Conservation (phyloP, 2,888 invertebrate species). For the Chalcis sispes region DNA sequence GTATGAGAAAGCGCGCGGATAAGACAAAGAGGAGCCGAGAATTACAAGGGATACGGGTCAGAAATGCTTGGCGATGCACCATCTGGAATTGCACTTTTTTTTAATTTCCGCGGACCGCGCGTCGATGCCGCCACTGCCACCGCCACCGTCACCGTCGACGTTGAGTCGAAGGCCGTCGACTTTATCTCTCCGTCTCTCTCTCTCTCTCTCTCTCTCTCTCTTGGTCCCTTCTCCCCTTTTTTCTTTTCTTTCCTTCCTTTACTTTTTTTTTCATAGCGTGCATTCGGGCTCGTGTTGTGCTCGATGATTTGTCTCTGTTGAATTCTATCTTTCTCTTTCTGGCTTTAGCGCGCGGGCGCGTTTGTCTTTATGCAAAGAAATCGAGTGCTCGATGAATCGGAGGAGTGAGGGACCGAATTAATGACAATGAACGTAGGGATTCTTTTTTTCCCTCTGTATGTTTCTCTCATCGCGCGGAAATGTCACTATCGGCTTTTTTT, state of each 20-base stretch:
- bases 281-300: slow-evolving; percentile 37
- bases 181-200: neutral
- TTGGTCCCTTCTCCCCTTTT: neutral
- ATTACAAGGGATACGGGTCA: slow-evolving; percentile 71
- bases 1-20: slow-evolving; percentile 59
- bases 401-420: slow-evolving; percentile 45
- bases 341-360: too few species aligned
- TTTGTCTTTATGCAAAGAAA: slow-evolving; percentile 54
- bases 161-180: slow-evolving; percentile 4
- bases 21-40: slow-evolving; percentile 68
- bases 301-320: slow-evolving; percentile 42
- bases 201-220: slow-evolving; percentile 13
- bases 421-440: slow-evolving; percentile 41
- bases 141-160: neutral
- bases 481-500: neutral
- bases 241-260: neutral
- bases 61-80: slow-evolving; percentile 73
- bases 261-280: slow-evolving; percentile 9
- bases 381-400: slow-evolving; percentile 48
- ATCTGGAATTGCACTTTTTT: slow-evolving; percentile 73
- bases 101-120: slow-evolving; percentile 64
- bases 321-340: too few species aligned
- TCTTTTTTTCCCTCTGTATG: slow-evolving; percentile 19
- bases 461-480: neutral
- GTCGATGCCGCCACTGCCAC: neutral